Evolutionary conservation across 2,888 invertebrate species (phyloP), one percentile per base, ranked within the genome.

Genomic region (Elaeidobius kamerunicus): DNA sequence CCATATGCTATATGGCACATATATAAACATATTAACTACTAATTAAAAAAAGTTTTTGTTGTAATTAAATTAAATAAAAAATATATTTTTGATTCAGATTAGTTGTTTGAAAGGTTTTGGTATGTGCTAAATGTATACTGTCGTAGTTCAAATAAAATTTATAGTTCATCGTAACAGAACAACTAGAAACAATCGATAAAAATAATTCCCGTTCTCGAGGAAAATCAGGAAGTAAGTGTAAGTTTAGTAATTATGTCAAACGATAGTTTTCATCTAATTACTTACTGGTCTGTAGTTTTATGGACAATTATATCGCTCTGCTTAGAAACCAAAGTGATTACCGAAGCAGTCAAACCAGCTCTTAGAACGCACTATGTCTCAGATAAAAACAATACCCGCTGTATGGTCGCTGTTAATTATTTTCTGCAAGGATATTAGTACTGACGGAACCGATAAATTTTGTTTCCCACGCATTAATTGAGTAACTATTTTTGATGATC

Each of bases 401-500:
- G 42, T 41, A 52, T 52, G 32, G 19, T 30, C 41, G 52, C 36
- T 42, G 42, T 41, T 46, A 46, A 52, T 46, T 52, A 46, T 52
- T 52, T 52, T 52, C 30, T 36, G 30, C 39, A 27, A 36, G 52
- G 42, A 52, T 41, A 56, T 57, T 61, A 58, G 58, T 54, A 52
- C 55, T 61, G 48, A 57, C 60, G 50, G 56, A 60, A 60, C 58
- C 61, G 52, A 60, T 62, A 62, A 60, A 61, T 60, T 54, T 60
- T 49, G 54, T 56, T 60, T 61, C 58, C 50, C 59, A 55, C 60
- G 59, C 60, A 40, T 59, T 62, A 64, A 65, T 64, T 64, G 63
- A 58, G 62, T 62, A 64, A 64, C 63, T 63, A 63, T 64, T 63
- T 52, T 57, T 53, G n/a, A n/a, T n/a, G n/a, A n/a, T n/a, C n/a